A percentile compares a stretch with the other conserved stretches of the same genome.
Conservation (phyloP, 1,140 invertebrate species). For the Brachionus asplanchnoidis region DNA sequence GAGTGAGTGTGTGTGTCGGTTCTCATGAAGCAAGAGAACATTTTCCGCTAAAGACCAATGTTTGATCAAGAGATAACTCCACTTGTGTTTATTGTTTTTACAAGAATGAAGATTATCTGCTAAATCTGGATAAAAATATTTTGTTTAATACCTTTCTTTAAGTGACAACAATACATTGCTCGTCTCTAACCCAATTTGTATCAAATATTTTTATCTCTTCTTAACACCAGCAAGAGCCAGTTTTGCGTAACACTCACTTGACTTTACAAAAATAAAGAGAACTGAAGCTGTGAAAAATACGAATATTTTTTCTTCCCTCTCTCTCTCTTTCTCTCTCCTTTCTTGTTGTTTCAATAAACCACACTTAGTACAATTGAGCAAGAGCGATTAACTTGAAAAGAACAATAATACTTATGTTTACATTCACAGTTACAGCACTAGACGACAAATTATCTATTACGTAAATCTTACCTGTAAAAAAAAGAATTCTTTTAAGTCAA, state of each 20-base stretch:
- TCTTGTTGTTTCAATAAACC: not conserved
- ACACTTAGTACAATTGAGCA: constrained; percentile 33
- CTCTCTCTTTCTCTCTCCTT: too few relatives aligned
- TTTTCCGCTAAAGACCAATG: not conserved
- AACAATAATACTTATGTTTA: constrained; percentile 40
- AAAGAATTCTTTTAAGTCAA: constrained; percentile 18
- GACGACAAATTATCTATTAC: constrained; percentile 28
- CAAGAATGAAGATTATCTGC: constrained; percentile 2
- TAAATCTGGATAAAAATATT: constrained; percentile 3
- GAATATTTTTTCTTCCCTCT: not conserved
- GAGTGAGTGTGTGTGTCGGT: not conserved
- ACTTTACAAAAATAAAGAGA: constrained; percentile 6
- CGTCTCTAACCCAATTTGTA: constrained; percentile 29
- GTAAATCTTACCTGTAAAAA: constrained; percentile 38
- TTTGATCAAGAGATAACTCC: constrained; percentile 15
- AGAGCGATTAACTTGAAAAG: constrained; percentile 33
- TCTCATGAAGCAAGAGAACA: not conserved
- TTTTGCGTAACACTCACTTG: constrained; percentile 30
- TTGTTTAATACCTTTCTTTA: not conserved
- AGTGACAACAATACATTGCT: not conserved
- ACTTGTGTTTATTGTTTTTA: constrained; percentile 28
- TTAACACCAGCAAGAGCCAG: not conserved
- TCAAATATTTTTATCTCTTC: constrained; percentile 38
- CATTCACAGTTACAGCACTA: constrained; percentile 16
- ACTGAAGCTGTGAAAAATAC: constrained; percentile 39